Percentiles rank a stretch among this genome's conserved stretches.
These are phyloP conservation scores for Furcifer pardalis DNA, from an alignment of 2,797 vertebrate species.

Conservation along the genomic window DNA sequence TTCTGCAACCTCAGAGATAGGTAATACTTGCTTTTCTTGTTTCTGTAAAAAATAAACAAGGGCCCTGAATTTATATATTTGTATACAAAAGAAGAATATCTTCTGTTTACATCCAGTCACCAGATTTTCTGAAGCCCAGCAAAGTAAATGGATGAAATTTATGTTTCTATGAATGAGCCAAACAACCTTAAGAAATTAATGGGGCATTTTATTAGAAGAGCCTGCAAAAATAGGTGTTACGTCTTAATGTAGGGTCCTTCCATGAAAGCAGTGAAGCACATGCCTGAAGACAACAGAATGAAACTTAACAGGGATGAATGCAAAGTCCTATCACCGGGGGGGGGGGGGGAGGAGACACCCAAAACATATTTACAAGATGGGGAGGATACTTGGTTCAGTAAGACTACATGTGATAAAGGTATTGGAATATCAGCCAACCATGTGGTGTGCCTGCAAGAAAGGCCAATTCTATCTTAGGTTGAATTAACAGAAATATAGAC, in stretches of 20 bases:
- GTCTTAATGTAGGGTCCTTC: slow-evolving; percentile 10
- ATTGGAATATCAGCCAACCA: too few species aligned
- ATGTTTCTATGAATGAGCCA: slow-evolving; percentile 20
- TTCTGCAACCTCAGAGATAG: neutral
- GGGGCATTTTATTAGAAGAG: slow-evolving; percentile 1
- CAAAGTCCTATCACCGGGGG: too few species aligned
- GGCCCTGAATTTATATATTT: slow-evolving; percentile 38
- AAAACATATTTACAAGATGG: too few species aligned
- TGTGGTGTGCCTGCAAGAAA: too few species aligned
- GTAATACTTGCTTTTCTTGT: slow-evolving; percentile 27
- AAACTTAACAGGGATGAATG: too few species aligned
- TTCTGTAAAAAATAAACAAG: slow-evolving; percentile 41
- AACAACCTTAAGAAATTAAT: neutral
- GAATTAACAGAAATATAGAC: too few species aligned
- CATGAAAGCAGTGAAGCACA: neutral
- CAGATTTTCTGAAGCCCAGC: slow-evolving; percentile 16
- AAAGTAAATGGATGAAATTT: neutral
- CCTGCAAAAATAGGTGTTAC: slow-evolving; percentile 12
- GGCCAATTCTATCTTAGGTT: too few species aligned
- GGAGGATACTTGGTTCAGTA: too few species aligned
- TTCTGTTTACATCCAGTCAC: slow-evolving; percentile 31
- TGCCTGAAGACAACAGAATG: too few species aligned
- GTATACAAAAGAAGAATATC: neutral
- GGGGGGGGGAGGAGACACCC: too few species aligned
- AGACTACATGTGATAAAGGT: too few species aligned